Evolutionary conservation across 2,797 vertebrate genomes (phyloP), one percentile per base, ranked within the genome.

Genomic region (Sebastes nivosus): DNA sequence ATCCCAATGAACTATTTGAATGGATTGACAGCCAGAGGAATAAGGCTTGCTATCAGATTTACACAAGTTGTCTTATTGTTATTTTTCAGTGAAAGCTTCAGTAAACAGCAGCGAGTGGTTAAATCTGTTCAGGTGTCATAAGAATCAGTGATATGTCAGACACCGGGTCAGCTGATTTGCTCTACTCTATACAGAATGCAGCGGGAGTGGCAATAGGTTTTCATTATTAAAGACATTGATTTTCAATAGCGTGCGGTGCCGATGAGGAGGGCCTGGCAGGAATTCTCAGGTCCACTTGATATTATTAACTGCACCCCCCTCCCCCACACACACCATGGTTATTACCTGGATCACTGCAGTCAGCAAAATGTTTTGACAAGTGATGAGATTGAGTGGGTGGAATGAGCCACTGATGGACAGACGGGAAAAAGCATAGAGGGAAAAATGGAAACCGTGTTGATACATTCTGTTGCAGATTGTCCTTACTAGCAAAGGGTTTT

Each of bases 331-430:
- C 68, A 67, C 82, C 68, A 60, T 22, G 18, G 87, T 82, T 92
- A 92, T 94, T 88, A 88, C 77, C 50, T 59, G 38, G 60, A 87
- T 25, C 78, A 5, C 88, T 59, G 73, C 85, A 72, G 91, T 93
- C 91, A 87, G 91, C 90, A 91, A 89, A 92, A 91, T 78, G 75
- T 91, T 89, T 87, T 92, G 90, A 93, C 87, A 91, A 72, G 87
- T 86, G 86, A 92, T 84, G 87, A 90, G 87, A 85, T 30, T 13
- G 86, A 80, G 85, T 82, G 73, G 86, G 81, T 25, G 81, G 80
- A 93, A 91, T 69, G 88, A 86, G 81, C 67, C 69, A 8, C 77
- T 82, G 89, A 91, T 80, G 79, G 88, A 92, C 86, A 63, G 83
- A 79, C 32, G 10, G 5, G 55, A 58, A 84, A n/a, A 24, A 68